phyloP scores from a whole-genome alignment of 2,888 invertebrate species.

The Dasysyrphus albostriatus region DNA sequence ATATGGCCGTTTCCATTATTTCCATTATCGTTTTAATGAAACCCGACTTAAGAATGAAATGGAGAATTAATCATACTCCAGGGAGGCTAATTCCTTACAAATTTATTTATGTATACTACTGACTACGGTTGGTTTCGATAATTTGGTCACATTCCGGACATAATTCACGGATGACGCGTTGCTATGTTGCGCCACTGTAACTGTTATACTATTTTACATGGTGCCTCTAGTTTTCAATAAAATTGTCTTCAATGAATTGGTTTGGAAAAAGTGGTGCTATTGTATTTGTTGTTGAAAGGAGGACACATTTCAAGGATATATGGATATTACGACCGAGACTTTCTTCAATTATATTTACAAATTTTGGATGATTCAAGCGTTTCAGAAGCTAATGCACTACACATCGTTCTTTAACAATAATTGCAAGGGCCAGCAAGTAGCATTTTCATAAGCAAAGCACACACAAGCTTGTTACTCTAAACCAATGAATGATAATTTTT shows the following conservation, averaged over 20 bases:
- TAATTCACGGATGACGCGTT: slow-evolving; percentile 4
- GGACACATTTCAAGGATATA: not conserved
- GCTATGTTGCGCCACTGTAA: not conserved
- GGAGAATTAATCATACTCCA: slow-evolving; percentile 66
- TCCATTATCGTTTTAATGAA: slow-evolving; percentile 73
- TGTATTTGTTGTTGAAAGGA: not conserved
- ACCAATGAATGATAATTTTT: no score
- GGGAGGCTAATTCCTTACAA: slow-evolving; percentile 65
- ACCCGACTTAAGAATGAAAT: slow-evolving; percentile 41
- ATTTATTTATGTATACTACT: slow-evolving; percentile 60
- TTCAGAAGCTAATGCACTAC: no score
- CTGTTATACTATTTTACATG: not conserved
- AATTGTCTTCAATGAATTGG: slow-evolving; percentile 1
- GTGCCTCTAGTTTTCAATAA: not conserved
- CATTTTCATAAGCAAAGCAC: no score
- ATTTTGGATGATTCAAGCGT: no score
- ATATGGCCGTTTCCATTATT: slow-evolving; percentile 69
- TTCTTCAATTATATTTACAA: no score
- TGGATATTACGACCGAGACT: no score
- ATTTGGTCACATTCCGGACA: slow-evolving; percentile 65
- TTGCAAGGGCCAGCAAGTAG: no score
- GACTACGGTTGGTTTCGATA: slow-evolving; percentile 14
- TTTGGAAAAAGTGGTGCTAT: not conserved
- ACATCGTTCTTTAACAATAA: no score
- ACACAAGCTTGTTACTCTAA: no score